These are phyloP conservation scores for Thunnus maccoyii DNA, from an alignment of 2,113 vertebrate genomes.

Conservation along the genomic window DNA sequence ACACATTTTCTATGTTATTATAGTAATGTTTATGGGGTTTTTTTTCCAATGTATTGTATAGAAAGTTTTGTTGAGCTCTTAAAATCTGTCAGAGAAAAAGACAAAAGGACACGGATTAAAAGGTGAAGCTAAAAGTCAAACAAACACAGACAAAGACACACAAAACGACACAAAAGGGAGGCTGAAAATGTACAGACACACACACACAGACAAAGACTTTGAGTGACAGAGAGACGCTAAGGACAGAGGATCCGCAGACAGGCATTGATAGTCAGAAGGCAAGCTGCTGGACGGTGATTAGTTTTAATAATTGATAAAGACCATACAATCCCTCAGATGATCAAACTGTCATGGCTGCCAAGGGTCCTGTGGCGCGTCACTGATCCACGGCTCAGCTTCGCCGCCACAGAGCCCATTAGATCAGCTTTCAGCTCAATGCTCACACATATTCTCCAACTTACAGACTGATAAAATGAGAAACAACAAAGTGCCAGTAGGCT, in stretches of 20 bases:
- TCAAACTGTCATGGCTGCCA: constrained; percentile 77
- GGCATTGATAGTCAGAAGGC: constrained; percentile 40
- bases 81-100: constrained; percentile 5
- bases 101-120: not conserved
- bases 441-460: constrained; percentile 27
- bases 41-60: not conserved
- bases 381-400: constrained; percentile 61
- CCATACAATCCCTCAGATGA: constrained; percentile 73
- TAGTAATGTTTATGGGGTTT: not conserved
- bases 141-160: constrained; percentile 2
- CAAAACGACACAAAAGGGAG: not conserved
- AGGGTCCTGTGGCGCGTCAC: constrained; percentile 67
- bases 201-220: constrained; percentile 8
- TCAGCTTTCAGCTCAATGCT: constrained; percentile 66
- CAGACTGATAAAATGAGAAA: constrained; percentile 26
- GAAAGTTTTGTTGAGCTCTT: not conserved
- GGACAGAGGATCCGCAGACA: constrained; percentile 32
- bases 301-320: constrained; percentile 84
- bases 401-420: constrained; percentile 58
- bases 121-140: constrained; percentile 11
- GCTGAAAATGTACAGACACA: constrained; percentile 6
- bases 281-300: constrained; percentile 68
- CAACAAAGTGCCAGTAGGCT: constrained; percentile 12
- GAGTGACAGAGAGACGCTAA: constrained; percentile 19
- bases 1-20: not conserved